These are phyloP conservation scores for Tragelaphus eurycerus DNA, from an alignment of 2,797 vertebrate genomes.

Conservation along the genomic window DNA sequence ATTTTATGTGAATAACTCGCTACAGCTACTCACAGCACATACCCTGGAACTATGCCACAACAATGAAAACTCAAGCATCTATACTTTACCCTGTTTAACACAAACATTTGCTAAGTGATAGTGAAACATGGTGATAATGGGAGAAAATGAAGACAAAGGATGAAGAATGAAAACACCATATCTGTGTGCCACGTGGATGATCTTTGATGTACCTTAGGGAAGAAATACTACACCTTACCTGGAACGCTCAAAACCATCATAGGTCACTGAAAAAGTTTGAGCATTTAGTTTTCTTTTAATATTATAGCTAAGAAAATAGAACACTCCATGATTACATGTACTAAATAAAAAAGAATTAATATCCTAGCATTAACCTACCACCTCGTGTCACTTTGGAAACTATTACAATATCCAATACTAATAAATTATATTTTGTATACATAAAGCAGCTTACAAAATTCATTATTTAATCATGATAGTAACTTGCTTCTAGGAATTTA, in stretches of 20 bases:
- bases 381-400: not conserved
- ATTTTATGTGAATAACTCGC: not conserved
- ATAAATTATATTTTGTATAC: not conserved
- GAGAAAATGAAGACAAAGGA: not conserved
- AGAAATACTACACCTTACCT: not conserved
- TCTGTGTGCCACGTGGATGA: not conserved
- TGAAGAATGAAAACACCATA: not conserved
- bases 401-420: not conserved
- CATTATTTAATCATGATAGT: not conserved
- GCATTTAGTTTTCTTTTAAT: slow-evolving; percentile 23
- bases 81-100: not conserved
- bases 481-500: not conserved
- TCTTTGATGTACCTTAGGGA: not conserved
- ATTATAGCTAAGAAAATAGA: not conserved
- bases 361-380: not conserved
- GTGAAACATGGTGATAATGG: not conserved
- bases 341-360: not conserved
- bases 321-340: not conserved
- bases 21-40: not conserved
- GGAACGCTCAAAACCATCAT: not conserved
- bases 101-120: not conserved
- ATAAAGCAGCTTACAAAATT: not conserved
- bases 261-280: not conserved
- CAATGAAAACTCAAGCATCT: not conserved
- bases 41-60: not conserved